Conservation (phyloP, 2,113 vertebrate species). For the Ciconia boyciana region DNA sequence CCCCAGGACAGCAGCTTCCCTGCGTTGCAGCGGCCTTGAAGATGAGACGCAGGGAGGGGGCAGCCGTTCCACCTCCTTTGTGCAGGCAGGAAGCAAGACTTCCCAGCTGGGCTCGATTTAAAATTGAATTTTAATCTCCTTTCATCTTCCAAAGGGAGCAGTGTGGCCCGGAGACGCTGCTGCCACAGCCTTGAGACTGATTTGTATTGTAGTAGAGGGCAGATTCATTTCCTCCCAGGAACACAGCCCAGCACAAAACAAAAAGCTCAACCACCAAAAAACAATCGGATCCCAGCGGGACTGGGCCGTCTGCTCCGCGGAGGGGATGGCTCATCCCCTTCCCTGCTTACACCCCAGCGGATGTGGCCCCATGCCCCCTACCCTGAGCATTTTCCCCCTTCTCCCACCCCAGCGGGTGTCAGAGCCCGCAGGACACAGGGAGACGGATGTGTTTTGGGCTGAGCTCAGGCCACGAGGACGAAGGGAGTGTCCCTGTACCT, state of each 20-base stretch:
- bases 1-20: slow-evolving; percentile 21
- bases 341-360: not conserved
- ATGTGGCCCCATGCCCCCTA: not conserved
- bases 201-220: slow-evolving; percentile 34
- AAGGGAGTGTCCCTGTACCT: slow-evolving; percentile 68
- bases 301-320: not conserved
- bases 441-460: not conserved
- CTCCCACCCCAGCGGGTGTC: not conserved
- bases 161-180: slow-evolving; percentile 2
- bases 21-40: not conserved
- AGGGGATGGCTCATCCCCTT: not conserved
- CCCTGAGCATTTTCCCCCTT: not conserved
- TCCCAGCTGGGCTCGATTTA: slow-evolving; percentile 58
- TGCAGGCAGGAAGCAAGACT: slow-evolving; percentile 50
- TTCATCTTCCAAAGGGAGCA: slow-evolving; percentile 62
- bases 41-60: slow-evolving; percentile 40
- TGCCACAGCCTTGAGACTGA: slow-evolving; percentile 57
- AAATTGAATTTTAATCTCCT: slow-evolving; percentile 61
- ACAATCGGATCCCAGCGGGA: not conserved
- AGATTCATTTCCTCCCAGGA: slow-evolving; percentile 63
- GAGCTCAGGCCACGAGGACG: not conserved
- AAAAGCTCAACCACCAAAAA: slow-evolving; percentile 1
- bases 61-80: slow-evolving; percentile 42
- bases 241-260: slow-evolving; percentile 48
- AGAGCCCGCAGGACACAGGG: not conserved